Conservation (phyloP, 1,140 invertebrate genomes). For the Phocides pigmalion region DNA sequence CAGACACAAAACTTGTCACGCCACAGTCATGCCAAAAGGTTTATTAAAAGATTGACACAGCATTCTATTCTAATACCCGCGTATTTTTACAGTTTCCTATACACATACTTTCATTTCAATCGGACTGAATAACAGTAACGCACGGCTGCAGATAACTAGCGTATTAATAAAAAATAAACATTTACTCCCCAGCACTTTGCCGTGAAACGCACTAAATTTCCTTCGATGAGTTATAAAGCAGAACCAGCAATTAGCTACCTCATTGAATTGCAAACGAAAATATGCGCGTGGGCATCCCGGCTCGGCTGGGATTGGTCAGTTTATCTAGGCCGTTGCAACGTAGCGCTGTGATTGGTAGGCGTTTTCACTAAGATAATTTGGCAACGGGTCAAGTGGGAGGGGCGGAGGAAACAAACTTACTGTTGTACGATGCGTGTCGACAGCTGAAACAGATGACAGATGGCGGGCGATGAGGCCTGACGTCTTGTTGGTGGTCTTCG, state of each 20-base stretch:
- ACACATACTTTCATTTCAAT: too few relatives aligned
- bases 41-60: too few relatives aligned
- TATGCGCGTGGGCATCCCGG: slow-evolving; percentile 58
- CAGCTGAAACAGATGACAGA: slow-evolving; percentile 1
- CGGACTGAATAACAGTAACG: too few relatives aligned
- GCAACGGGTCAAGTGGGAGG: slow-evolving; percentile 60
- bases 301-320: slow-evolving; percentile 34
- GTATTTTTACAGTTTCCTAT: too few relatives aligned
- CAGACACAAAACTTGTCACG: too few relatives aligned
- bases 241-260: slow-evolving; percentile 21
- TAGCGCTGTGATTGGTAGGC: neutral
- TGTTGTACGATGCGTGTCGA: neutral
- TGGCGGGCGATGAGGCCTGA: neutral
- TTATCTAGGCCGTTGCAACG: slow-evolving; percentile 38
- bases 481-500: slow-evolving; percentile 1
- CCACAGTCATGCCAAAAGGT: too few relatives aligned
- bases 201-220: slow-evolving; percentile 8
- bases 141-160: too few relatives aligned
- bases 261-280: slow-evolving; percentile 57
- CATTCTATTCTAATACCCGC: too few relatives aligned
- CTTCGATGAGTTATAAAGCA: slow-evolving; percentile 13
- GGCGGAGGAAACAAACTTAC: slow-evolving; percentile 26
- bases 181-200: neutral
- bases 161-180: neutral
- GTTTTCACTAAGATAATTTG: slow-evolving; percentile 52